Evolutionary conservation across 2,888 invertebrate genomes (phyloP), one percentile per base, ranked within the genome.

Genomic region (Mythimna ferrago): DNA sequence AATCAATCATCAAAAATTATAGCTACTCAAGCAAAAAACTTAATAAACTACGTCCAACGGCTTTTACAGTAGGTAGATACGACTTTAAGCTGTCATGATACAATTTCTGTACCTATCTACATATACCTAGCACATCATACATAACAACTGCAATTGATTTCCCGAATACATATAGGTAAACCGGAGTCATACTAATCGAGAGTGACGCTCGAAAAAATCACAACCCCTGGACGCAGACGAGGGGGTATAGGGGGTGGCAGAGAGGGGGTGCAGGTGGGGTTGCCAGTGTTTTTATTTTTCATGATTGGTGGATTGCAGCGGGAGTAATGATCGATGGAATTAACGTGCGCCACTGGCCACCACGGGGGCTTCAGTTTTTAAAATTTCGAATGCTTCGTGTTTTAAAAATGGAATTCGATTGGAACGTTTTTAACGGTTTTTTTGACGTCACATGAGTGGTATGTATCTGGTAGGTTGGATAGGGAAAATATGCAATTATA

Each of bases 261-360:
- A 68, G 73, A 82, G 83, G 86, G 89, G 90, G 87, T 87, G 91
- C 92, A 92, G 93, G 93, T 92, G 93, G 94, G 93, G 94, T 90
- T 87, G 92, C 89, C 92, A 89, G 85, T 95, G 94, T 95, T 96
- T 95, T 96, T 94, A 95, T 96, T 95, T 94, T 95, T 93, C 94
- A 89, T 94, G 95, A 95, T 95, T 95, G 96, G 95, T 93, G 95
- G 95, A 95, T 95, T 95, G 95, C 96, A 95, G 91, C 93, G 91
- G 90, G 92, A 94, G 95, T 95, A 95, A 96, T 95, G 96, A 96
- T 96, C 96, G 95, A 96, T 96, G 94, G 95, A 94, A 95, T 95
- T 95, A 96, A 94, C 93, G 94, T 93, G 93, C 92, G 87, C 87
- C 89, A 90, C 93, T 92, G 93, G 92, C 93, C 93, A 93, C 91